Conservation (phyloP, 2,113 vertebrate species). For the Zingel zingel region DNA sequence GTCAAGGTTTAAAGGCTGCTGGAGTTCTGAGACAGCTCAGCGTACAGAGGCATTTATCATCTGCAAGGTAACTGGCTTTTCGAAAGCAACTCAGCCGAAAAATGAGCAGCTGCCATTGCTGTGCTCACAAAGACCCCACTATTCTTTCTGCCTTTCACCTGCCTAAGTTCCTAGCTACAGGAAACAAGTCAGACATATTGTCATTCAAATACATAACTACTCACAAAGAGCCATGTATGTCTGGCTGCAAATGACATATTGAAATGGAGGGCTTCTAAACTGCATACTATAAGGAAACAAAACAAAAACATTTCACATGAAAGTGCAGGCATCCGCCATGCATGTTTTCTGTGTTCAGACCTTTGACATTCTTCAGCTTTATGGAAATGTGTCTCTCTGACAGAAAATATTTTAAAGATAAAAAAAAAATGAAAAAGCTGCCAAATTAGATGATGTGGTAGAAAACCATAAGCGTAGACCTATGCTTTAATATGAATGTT, state of each 20-base stretch:
- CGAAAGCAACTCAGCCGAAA: conserved; percentile 88
- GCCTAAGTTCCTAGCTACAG: conserved; percentile 53
- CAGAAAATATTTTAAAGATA: not conserved
- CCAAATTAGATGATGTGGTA: not conserved
- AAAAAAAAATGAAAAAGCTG: not conserved
- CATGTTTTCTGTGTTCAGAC: not conserved
- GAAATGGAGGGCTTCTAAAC: conserved; percentile 22
- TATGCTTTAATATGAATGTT: too few relatives aligned
- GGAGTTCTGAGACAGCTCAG: conserved; percentile 74
- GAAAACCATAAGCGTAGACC: too few relatives aligned
- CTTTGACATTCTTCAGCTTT: not conserved
- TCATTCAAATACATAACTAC: conserved; percentile 66
- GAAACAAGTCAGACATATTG: conserved; percentile 70
- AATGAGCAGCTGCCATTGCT: conserved; percentile 90
- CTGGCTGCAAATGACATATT: conserved; percentile 37
- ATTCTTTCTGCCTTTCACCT: conserved; percentile 62
- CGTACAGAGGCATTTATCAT: conserved; percentile 84
- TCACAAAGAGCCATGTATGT: conserved; percentile 34
- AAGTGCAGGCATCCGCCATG: not conserved
- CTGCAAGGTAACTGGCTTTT: conserved; percentile 85
- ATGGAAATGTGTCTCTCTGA: not conserved
- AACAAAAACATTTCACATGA: conserved; percentile 3
- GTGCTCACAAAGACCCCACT: conserved; percentile 65
- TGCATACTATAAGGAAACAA: not conserved
- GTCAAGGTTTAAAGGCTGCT: conserved; percentile 80